A percentile compares a stretch with the other conserved stretches of the same genome.
Evolutionary conservation across 2,797 vertebrate species (phyloP).

Genomic region (Rhyacichthys aspro): DNA sequence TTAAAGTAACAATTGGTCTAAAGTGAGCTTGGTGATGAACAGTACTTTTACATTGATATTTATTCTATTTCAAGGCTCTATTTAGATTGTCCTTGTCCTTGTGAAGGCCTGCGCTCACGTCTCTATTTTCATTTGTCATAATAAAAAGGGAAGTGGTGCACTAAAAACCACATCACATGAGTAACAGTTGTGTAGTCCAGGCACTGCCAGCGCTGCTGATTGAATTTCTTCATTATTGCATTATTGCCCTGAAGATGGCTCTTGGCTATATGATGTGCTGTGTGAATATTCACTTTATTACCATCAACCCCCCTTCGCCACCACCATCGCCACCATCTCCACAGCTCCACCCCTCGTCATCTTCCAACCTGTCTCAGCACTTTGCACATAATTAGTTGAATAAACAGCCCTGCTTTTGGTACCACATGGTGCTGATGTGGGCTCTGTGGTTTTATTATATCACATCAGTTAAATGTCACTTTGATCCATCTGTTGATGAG

Average conservation of each 20-base stretch:
- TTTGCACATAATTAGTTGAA: conserved; percentile 50
- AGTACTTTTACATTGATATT: conserved; percentile 40
- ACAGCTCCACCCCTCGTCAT: conserved; percentile 30
- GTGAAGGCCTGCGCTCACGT: conserved; percentile 6
- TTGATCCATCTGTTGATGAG: conserved; percentile 19
- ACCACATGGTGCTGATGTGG: conserved; percentile 32
- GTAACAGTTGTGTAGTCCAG: conserved; percentile 36
- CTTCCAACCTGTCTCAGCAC: conserved; percentile 50
- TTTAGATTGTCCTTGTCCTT: conserved; percentile 26
- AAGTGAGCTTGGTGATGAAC: conserved; percentile 27
- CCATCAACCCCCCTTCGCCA: conserved; percentile 25
- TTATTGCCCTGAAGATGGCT: conserved; percentile 59
- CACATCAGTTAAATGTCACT: conserved; percentile 2
- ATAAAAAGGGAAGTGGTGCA: conserved; percentile 15
- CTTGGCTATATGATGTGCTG: conserved; percentile 40
- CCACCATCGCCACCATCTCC: conserved; percentile 12
- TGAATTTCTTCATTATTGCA: conserved; percentile 66
- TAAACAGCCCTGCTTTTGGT: conserved; percentile 43
- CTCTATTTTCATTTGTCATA: conserved; percentile 21
- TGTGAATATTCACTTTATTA: conserved; percentile 56
- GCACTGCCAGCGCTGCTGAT: conserved; percentile 48
- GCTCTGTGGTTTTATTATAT: conserved; percentile 14
- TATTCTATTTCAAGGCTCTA: conserved; percentile 15
- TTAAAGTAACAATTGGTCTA: conserved; percentile 24
- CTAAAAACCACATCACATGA: conserved; percentile 30